Conservation (phyloP, 2,113 vertebrate species). For the Mastomys natalensis region DNA sequence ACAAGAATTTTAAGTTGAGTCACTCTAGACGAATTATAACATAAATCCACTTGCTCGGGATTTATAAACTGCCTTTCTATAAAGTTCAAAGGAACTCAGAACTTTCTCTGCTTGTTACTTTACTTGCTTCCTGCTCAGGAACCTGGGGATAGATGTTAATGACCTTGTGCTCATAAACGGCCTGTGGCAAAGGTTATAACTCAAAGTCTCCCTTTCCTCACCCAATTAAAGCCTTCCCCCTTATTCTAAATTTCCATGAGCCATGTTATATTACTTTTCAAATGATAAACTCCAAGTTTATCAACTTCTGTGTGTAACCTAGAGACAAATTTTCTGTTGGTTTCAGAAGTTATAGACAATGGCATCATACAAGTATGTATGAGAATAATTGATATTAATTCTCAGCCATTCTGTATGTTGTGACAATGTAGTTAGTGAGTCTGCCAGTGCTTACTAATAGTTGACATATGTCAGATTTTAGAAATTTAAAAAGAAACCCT, state of each 20-base stretch:
- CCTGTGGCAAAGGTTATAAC: constrained; percentile 67
- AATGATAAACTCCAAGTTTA: constrained; percentile 28
- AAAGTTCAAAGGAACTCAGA: constrained; percentile 78
- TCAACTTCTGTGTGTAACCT: constrained; percentile 9
- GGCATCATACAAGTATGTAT: not conserved
- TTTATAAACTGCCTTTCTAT: constrained; percentile 77
- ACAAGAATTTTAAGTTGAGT: constrained; percentile 60
- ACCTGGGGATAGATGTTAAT: constrained; percentile 74
- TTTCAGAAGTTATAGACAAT: constrained; percentile 35
- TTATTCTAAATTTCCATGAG: constrained; percentile 55
- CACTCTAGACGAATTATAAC: constrained; percentile 68
- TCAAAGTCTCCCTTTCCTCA: constrained; percentile 79
- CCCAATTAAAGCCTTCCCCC: constrained; percentile 65
- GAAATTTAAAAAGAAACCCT: constrained; percentile 30
- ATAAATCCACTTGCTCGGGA: constrained; percentile 70
- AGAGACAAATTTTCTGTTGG: not conserved
- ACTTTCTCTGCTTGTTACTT: constrained; percentile 66
- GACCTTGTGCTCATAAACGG: constrained; percentile 69
- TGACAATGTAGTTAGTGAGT: not conserved
- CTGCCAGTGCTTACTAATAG: not conserved
- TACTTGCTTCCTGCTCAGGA: constrained; percentile 76
- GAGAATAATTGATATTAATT: not conserved
- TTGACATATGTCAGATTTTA: not conserved
- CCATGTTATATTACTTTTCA: constrained; percentile 39
- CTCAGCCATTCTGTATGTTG: not conserved